Conservation (phyloP, 2,113 vertebrate species). For the Tupaia tana region DNA sequence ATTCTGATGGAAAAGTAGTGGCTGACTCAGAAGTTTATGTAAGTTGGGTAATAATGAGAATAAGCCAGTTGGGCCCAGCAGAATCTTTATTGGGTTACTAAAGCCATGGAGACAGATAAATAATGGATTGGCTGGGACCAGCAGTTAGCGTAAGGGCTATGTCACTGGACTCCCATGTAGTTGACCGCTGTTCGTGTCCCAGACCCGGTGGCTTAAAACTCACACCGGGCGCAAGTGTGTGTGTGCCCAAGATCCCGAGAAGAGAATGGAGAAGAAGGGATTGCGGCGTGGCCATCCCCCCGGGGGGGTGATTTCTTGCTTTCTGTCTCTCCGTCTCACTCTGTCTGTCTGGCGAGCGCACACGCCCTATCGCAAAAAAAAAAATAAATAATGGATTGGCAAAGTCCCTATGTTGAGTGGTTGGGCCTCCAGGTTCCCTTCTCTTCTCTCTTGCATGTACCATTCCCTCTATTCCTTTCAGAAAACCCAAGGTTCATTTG, state of each 20-base stretch:
- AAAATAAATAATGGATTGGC: neutral
- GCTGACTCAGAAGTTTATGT: neutral
- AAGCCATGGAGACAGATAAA: neutral
- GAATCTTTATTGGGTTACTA: neutral
- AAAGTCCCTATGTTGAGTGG: neutral
- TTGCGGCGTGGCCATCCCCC: too few species aligned
- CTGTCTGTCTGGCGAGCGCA: too few species aligned
- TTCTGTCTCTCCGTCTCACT: too few species aligned
- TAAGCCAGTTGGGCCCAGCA: neutral
- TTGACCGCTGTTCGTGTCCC: too few species aligned
- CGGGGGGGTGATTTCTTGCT: too few species aligned
- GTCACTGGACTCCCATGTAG: too few species aligned
- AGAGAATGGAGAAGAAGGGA: too few species aligned
- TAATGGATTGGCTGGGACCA: neutral
- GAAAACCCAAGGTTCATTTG: neutral
- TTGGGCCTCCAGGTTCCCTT: neutral
- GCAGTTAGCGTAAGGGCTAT: too few species aligned
- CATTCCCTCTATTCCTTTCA: neutral
- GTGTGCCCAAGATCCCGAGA: too few species aligned
- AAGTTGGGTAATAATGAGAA: neutral
- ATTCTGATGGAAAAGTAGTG: neutral
- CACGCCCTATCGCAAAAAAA: too few species aligned
- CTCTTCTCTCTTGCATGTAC: neutral
- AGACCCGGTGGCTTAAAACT: too few species aligned
- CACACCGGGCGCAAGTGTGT: too few species aligned